Evolutionary conservation across 1,140 invertebrate species (phyloP).

Genomic region (Psix sp.): DNA sequence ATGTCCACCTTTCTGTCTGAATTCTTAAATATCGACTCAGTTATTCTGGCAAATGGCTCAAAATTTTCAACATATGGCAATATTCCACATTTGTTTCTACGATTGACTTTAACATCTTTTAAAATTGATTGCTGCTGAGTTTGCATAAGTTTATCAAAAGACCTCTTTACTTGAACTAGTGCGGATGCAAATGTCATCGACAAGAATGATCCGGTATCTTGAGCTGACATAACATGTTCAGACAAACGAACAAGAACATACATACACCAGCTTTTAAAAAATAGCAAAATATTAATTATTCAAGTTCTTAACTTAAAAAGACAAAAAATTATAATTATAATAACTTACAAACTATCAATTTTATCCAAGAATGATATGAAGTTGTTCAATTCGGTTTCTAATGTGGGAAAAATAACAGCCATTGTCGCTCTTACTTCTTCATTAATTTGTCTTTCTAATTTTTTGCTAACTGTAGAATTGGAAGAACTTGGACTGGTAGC

Average conservation of each 20-base stretch:
- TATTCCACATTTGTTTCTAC: constrained; percentile 92
- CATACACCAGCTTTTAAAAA: constrained; percentile 88
- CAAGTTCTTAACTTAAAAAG: not conserved
- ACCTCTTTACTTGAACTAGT: constrained; percentile 94
- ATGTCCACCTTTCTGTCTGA: constrained; percentile 94
- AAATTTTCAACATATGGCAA: constrained; percentile 94
- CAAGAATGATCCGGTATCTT: constrained; percentile 94
- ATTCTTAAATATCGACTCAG: constrained; percentile 91
- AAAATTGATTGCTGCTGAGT: constrained; percentile 89
- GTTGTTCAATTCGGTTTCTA: constrained; percentile 90
- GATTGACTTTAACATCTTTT: constrained; percentile 84
- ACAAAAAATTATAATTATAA: not conserved
- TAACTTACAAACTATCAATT: constrained; percentile 89
- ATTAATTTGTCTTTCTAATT: constrained; percentile 83
- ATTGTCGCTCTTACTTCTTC: constrained; percentile 91
- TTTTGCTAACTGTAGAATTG: constrained; percentile 77
- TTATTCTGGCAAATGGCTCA: constrained; percentile 89
- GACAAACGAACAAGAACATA: constrained; percentile 92
- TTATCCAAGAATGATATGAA: constrained; percentile 92
- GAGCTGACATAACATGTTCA: constrained; percentile 92
- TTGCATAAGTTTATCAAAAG: constrained; percentile 95
- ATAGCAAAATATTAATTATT: constrained; percentile 4
- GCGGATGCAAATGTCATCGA: constrained; percentile 92
- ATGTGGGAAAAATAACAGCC: constrained; percentile 89
- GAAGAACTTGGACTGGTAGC: constrained; percentile 69